Conservation (phyloP, 2,113 vertebrate species). For the Oophaga pumilio region DNA sequence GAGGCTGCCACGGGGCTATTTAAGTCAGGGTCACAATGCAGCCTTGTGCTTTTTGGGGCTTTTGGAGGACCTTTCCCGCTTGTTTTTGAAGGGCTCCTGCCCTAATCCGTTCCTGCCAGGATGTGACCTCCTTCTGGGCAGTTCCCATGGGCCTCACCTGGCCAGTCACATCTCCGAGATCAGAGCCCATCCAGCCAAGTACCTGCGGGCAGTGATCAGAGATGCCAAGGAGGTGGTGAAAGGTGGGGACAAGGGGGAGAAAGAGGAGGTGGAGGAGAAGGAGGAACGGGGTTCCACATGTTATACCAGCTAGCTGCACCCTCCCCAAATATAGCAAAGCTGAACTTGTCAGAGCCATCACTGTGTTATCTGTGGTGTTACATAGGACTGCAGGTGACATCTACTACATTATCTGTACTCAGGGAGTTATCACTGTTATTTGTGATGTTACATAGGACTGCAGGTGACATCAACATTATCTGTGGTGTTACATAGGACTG, state of each 20-base stretch:
- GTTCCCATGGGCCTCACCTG: not conserved
- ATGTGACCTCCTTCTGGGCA: conserved; percentile 55
- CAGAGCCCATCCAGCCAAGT: conserved; percentile 29
- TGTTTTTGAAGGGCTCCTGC: conserved; percentile 31
- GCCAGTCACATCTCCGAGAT: conserved; percentile 23
- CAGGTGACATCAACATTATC: too few species aligned
- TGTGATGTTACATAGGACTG: too few species aligned
- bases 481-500: too few species aligned
- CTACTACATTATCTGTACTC: too few species aligned
- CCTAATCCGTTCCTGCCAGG: conserved; percentile 58
- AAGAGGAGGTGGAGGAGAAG: conserved; percentile 30
- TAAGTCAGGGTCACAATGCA: conserved; percentile 38
- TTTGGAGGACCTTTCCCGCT: conserved; percentile 50
- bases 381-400: too few species aligned
- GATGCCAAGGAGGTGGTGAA: conserved; percentile 65
- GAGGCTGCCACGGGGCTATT: conserved; percentile 45
- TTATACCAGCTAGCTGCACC: conserved; percentile 7
- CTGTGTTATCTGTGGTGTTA: too few species aligned
- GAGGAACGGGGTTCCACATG: conserved; percentile 6
- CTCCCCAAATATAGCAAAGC: not conserved
- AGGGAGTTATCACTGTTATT: too few species aligned
- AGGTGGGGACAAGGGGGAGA: conserved; percentile 60
- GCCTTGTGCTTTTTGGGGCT: conserved; percentile 54
- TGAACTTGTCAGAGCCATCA: not conserved
- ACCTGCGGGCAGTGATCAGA: conserved; percentile 46